Conservation (phyloP, 2,797 vertebrate genomes). For the Fundulus diaphanus region DNA sequence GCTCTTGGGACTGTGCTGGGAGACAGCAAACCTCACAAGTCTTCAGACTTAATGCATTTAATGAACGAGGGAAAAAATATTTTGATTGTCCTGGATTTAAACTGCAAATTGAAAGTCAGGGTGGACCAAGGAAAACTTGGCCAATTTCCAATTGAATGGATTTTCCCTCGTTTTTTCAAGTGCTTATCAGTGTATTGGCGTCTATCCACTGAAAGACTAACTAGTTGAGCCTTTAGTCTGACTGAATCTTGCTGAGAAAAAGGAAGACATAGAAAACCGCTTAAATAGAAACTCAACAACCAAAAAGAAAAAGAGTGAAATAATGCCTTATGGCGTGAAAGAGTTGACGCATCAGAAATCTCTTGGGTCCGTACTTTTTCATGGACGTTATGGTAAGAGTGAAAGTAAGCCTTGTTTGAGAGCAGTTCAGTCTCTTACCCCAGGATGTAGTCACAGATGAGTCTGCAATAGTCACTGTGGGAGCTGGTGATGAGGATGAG, state of each 20-base stretch:
- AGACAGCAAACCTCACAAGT: no score
- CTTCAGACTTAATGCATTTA: no score
- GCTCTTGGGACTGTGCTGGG: no score
- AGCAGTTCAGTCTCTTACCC: conserved; percentile 81
- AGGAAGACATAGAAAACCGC: neutral
- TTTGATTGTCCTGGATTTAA: no score
- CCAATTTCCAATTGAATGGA: neutral
- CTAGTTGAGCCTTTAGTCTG: no score
- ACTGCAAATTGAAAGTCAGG: no score
- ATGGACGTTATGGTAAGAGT: no score
- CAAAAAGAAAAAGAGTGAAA: neutral
- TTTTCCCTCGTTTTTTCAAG: neutral
- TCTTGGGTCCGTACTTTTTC: neutral
- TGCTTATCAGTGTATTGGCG: neutral
- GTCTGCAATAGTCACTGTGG: conserved; percentile 95
- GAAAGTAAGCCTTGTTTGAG: neutral
- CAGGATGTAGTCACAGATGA: conserved; percentile 90
- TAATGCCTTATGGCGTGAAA: neutral
- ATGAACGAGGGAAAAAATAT: no score
- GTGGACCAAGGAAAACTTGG: no score
- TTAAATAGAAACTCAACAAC: neutral
- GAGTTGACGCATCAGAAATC: neutral
- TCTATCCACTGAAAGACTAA: neutral
- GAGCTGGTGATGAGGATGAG: conserved; percentile 94
- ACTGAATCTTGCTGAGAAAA: no score